Evolutionary conservation across 2,113 vertebrate genomes (phyloP), one percentile per base, ranked within the genome.

Genomic region (Xyliphius kryptos): DNA sequence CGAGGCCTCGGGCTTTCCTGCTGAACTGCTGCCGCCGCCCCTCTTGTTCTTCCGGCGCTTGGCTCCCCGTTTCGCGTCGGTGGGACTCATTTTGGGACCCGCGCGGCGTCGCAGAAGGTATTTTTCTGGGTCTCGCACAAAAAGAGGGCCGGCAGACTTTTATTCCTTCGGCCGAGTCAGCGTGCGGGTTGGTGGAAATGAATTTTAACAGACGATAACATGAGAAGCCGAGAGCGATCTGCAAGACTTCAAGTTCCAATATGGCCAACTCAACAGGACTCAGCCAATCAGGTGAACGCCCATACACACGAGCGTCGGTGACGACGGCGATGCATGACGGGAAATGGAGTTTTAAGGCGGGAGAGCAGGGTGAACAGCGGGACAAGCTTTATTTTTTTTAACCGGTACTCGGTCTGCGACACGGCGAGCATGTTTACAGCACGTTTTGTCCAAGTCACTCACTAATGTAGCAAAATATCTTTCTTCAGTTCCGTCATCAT

Each of bases 31-130:
- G 81, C 87, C 90, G 83, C 90, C 90, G 86, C 91, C 92, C 81
- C 92, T 89, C 90, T 94, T 93, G 83, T 93, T 93, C 91, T 93
- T 95, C 86, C 92, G 91, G 82, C 93, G 92, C 81, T 92, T 93
- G 80, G 92, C 91, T 83, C 92, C 93, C 78, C 93, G 89, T 80
- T 96, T 96, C 80, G 93, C 92, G 87, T n/a, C 83, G 83, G 88
- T 87, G 80, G 87, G 89, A 83, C 90, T 89, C 26, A 32, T 32
- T 32, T 32, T 32, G 26, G 26, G 7, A 3, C 26, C 26, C 26
- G 26, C 26, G 7, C 26, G 7, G 4, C 4, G 26, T 32, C 26
- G 26, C 26, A 32, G 26, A 32, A 32, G 26, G 26, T n/a, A n/a
- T n/a, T n/a, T n/a, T n/a, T n/a, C 26, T 6, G 26, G 26, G 4